A percentile compares a stretch with the other conserved stretches of the same genome.
Evolutionary conservation across 1,140 invertebrate species (phyloP).

Genomic region (Drosophila truncata): DNA sequence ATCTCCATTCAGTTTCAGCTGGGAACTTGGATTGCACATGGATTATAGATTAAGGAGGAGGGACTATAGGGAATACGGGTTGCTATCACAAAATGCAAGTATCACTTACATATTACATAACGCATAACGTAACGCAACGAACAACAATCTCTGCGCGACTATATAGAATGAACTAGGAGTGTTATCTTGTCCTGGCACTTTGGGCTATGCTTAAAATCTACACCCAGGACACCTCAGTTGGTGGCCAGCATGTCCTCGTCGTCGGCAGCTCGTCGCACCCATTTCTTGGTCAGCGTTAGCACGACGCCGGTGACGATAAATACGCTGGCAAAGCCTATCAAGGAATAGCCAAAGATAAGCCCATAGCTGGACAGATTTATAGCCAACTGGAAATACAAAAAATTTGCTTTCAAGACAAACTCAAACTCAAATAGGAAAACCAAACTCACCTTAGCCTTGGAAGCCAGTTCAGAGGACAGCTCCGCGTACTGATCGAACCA

Average conservation of each 20-base stretch:
- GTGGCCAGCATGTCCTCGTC: slow-evolving; percentile 77
- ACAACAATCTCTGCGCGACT: slow-evolving; percentile 35
- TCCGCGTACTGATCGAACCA: slow-evolving; percentile 91
- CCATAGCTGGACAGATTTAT: slow-evolving; percentile 86
- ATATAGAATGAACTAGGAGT: slow-evolving; percentile 57
- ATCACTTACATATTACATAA: slow-evolving; percentile 43
- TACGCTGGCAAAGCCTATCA: slow-evolving; percentile 86
- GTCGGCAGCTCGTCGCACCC: slow-evolving; percentile 78
- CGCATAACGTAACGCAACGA: slow-evolving; percentile 31
- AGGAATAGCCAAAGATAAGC: slow-evolving; percentile 86
- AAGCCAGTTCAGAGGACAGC: slow-evolving; percentile 87
- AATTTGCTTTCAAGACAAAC: not conserved
- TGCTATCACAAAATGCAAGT: slow-evolving; percentile 42
- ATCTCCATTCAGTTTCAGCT: slow-evolving; percentile 9
- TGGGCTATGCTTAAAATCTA: slow-evolving; percentile 49
- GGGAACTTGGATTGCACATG: slow-evolving; percentile 1
- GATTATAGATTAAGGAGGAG: not conserved
- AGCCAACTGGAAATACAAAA: slow-evolving; percentile 68
- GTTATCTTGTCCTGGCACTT: slow-evolving; percentile 64
- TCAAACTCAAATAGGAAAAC: not conserved
- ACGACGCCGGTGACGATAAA: slow-evolving; percentile 74
- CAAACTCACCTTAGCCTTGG: slow-evolving; percentile 86
- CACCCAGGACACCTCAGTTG: slow-evolving; percentile 23
- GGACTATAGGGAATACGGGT: slow-evolving; percentile 1
- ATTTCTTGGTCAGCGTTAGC: slow-evolving; percentile 84